phyloP scores from a whole-genome alignment of 2,888 invertebrate genomes.

The Pseudoips prasinana region DNA sequence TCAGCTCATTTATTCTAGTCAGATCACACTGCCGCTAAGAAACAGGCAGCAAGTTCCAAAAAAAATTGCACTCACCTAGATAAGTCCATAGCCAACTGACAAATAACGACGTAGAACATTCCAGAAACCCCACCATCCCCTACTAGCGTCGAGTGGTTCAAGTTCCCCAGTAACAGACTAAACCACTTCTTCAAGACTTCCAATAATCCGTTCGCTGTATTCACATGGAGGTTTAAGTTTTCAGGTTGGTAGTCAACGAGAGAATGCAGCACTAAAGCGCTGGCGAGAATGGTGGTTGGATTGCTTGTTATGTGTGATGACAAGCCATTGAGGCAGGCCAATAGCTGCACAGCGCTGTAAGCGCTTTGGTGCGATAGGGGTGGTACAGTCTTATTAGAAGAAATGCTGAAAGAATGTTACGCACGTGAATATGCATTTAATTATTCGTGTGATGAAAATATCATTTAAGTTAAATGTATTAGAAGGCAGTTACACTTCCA shows the following conservation, averaged over 20 bases:
- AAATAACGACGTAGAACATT: constrained; percentile 56
- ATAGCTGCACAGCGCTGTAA: constrained; percentile 64
- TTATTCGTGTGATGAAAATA: too few species aligned
- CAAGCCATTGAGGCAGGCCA: constrained; percentile 57
- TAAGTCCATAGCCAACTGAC: constrained; percentile 57
- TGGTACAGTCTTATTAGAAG: constrained; percentile 47
- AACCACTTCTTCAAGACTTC: constrained; percentile 63
- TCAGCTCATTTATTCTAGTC: too few species aligned
- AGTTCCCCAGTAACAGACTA: constrained; percentile 44
- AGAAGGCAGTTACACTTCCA: too few species aligned
- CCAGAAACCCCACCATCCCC: constrained; percentile 46
- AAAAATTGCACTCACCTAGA: constrained; percentile 56
- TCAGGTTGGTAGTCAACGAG: constrained; percentile 65
- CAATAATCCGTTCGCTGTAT: constrained; percentile 43
- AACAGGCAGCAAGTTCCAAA: too few species aligned
- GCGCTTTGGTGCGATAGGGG: constrained; percentile 68
- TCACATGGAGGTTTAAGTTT: constrained; percentile 42
- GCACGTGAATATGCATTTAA: too few species aligned
- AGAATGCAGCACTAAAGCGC: constrained; percentile 63
- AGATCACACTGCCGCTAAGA: too few species aligned
- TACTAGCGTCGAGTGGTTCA: constrained; percentile 58
- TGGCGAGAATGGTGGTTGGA: constrained; percentile 49
- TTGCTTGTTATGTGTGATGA: constrained; percentile 47
- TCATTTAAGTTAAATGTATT: too few species aligned
- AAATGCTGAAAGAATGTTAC: constrained; percentile 43